Evolutionary conservation across 2,888 invertebrate species (phyloP), one percentile per base, ranked within the genome.

Genomic region (Ditula angustiorana): DNA sequence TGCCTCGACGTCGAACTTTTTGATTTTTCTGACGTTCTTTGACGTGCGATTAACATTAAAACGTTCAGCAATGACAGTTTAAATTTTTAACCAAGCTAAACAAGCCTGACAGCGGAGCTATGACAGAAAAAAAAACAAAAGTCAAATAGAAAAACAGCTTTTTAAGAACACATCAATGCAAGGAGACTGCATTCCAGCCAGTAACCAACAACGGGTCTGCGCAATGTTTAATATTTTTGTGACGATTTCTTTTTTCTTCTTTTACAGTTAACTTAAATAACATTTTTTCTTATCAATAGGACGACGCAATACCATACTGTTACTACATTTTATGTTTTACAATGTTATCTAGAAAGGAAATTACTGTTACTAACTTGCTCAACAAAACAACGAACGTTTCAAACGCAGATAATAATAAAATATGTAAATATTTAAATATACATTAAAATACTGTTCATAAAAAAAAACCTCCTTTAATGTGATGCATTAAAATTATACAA

Each of bases 311-410:
- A 35, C 62, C 47, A 26, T 46, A 53, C 35, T n/a, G 53, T 46
- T 52, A 59, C 52, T 26, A 35, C 52, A 59, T 33, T 64, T 47
- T 59, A 63, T 35, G 64, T 46, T 64, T 46, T 59, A 52, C 58
- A 47, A 56, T 41, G 55, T 64, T 64, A 64, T 64, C 64, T 64
- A 64, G 46, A 64, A 64, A 64, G 64, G 64, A 64, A 53, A 64
- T 64, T 59, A 64, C 64, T 64, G 59, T 59, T 64, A 64, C 64
- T 53, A 46, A 53, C 53, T 64, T 64, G 58, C 59, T 59, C 59
- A 53, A 64, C 64, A 52, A 44, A 50, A 50, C 53, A 64, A 64
- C 53, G 52, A 53, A 53, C 46, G 35, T 52, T 49, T 19, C 26
- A 33, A 23, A 41, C 52, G 13, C 44, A 53, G 33, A 61, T 61